Evolutionary conservation across 2,888 invertebrate genomes (phyloP), one percentile per base, ranked within the genome.

Genomic region (Iselma pallidipennis): DNA sequence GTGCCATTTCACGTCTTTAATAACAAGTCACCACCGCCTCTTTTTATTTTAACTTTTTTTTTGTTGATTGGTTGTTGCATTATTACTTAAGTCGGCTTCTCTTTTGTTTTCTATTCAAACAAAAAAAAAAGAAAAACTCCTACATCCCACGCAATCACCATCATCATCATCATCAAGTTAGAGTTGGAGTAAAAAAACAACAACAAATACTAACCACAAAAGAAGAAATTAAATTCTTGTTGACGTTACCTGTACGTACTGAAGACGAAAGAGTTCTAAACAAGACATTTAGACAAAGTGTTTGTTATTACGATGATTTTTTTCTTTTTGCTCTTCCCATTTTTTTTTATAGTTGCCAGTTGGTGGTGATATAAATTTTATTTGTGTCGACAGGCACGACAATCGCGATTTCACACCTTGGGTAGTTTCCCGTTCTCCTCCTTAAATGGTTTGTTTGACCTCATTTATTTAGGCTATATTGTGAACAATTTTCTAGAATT

Each of bases 1-100:
- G 42, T 19, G 67, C 71, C 68, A 71, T 74, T 74, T 74, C 69
- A 72, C 69, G 68, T 73, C 70, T 73, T 70, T 71, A 72, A 74
- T 53, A 42, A 42, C 42, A 42, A 42, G 42, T 42, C 42, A 42
- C 42, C 42, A 42, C 42, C 16, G 37, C 37, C 37, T 37, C 37
- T 42, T 21, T 42, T 16, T 9, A 42, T 21, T 42, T 42, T 19
- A 42, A 42, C 42, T 42, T 21, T 19, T 42, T 37, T 9, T 37
- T 14, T 16, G 31, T 37, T 16, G n/a, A n/a, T n/a, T n/a, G n/a
- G n/a, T 37, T 16, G 37, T 16, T 5, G 37, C 37, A 19, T 42
- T 42, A 42, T 42, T 42, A 21, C 19, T 37, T 16, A 16, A 37
- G 42, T 42, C 42, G 42, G 42, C 42, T 42, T 21, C 42, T 42